Evolutionary conservation across 2,888 invertebrate genomes (phyloP).

Genomic region (Abrostola triplasia): DNA sequence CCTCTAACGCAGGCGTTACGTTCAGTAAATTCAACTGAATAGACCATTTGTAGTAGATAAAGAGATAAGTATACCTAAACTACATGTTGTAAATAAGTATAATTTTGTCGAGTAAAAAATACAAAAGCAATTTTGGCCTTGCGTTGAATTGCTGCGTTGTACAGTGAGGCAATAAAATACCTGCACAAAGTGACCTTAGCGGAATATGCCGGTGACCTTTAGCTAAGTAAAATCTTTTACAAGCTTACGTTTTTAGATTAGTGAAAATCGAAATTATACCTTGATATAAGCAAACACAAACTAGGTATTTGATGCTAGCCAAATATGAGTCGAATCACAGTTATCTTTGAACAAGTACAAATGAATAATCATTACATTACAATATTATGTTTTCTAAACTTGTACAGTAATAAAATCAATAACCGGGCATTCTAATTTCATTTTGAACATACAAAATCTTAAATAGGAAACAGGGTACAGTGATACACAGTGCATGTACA

Average conservation of each 20-base stretch:
- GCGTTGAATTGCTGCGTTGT: conserved; percentile 80
- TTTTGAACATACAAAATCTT: no score
- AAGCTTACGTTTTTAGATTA: conserved; percentile 65
- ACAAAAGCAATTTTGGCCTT: conserved; percentile 81
- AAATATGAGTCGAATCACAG: not conserved
- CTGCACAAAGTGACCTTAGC: conserved; percentile 83
- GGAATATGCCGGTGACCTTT: conserved; percentile 81
- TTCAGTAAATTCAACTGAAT: conserved; percentile 24
- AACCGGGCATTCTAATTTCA: no score
- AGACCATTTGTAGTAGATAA: conserved; percentile 40
- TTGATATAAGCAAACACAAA: not conserved
- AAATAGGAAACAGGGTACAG: no score
- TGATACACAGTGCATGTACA: no score
- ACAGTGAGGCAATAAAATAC: conserved; percentile 82
- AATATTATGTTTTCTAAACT: no score
- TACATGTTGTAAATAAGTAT: conserved; percentile 64
- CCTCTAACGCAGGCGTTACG: conserved; percentile 34
- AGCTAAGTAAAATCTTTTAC: conserved; percentile 75
- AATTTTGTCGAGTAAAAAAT: conserved; percentile 69
- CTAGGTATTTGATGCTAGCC: not conserved
- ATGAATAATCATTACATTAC: no score
- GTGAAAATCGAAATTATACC: conserved; percentile 51
- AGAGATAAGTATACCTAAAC: conserved; percentile 53
- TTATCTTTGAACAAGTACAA: no score
- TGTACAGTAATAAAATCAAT: no score